These are phyloP conservation scores for Phrynocephalus forsythii DNA, from an alignment of 2,797 vertebrate genomes.

Conservation along the genomic window DNA sequence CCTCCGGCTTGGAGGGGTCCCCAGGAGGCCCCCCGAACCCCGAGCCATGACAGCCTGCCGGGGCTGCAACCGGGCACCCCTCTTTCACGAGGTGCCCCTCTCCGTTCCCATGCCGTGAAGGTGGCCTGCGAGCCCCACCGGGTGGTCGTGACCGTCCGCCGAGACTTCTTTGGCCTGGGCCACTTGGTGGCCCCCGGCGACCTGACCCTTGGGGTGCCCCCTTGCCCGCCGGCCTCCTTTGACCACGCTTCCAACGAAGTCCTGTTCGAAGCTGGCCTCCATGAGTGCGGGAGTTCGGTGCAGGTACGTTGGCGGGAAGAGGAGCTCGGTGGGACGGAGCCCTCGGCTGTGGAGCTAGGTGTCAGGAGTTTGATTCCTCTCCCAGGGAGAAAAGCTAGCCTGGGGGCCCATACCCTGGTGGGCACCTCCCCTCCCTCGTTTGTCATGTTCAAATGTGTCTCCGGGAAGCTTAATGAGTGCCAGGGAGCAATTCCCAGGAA, in stretches of 20 bases:
- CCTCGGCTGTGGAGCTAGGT: no score
- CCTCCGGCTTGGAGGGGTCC: background rate
- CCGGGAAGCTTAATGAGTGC: no score
- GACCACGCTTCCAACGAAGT: background rate
- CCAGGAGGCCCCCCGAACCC: no score
- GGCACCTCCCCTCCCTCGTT: no score
- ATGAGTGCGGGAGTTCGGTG: conserved; percentile 69
- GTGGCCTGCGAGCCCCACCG: conserved; percentile 75
- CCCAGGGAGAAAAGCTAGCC: no score
- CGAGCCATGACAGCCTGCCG: fast-evolving
- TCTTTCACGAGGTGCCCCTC: background rate
- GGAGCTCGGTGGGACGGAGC: background rate
- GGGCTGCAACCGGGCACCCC: fast-evolving
- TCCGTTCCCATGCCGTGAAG: background rate
- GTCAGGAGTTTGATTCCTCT: no score
- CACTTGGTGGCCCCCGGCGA: conserved; percentile 56
- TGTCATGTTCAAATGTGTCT: no score
- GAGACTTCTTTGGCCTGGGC: conserved; percentile 70
- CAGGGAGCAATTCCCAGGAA: no score
- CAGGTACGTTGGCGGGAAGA: conserved; percentile 64
- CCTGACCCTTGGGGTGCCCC: conserved; percentile 64
- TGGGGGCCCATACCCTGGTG: no score
- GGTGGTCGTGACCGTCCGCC: conserved; percentile 67
- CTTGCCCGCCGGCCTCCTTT: conserved; percentile 51
- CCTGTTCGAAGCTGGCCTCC: conserved; percentile 68